Base-by-base conservation (phyloP, 2,888 invertebrate species). In the Himalopsyche kuldschensis region DNA sequence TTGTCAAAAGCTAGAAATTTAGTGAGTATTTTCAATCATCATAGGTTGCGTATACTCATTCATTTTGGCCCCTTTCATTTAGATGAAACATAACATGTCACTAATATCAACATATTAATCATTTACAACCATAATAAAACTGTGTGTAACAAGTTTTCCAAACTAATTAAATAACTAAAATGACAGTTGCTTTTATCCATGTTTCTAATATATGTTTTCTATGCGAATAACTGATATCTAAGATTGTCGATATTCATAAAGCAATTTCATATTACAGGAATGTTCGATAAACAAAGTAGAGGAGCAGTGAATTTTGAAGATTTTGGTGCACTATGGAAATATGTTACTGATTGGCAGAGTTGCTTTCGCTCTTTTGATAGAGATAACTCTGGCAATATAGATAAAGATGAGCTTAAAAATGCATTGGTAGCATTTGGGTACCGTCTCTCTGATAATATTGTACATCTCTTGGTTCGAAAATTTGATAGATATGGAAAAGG, bases 331-430 rank as follows among this genome's bases (percentile, higher is more conserved):
- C 91, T 99, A 0, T 99, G 99, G 99, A 98, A 98, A 89, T 99
- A 99, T 90, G 97, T 99, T 0, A 97, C 97, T 6, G 99, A 99
- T 88, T 99, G 99, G 99, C 98, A 99, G 89, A 95, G 94, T 88
- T 98, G 98, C 89, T 99, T 99, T 90, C 94, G 96, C 75, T 95
- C 96, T 0, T 99, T 98, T 89, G 99, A 99, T 89, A 92, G 95
- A 75, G 99, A 99, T 89, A 96, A 95, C 88, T 96, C 96, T 3
- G 96, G 99, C 31, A 97, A 97, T 88, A 99, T 99, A 87, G 98
- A 99, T 90, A 94, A 93, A 87, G 90, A 94, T 81, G 99, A 99
- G 90, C 90, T 99, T n/a, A 96, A 95, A 90, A 96, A 94, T 86
- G 99, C 99, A 0, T 92, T 99, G 0, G 95, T 94, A 1, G 94